Evolutionary conservation across 2,888 invertebrate species (phyloP).

Genomic region (Noctua pronuba): DNA sequence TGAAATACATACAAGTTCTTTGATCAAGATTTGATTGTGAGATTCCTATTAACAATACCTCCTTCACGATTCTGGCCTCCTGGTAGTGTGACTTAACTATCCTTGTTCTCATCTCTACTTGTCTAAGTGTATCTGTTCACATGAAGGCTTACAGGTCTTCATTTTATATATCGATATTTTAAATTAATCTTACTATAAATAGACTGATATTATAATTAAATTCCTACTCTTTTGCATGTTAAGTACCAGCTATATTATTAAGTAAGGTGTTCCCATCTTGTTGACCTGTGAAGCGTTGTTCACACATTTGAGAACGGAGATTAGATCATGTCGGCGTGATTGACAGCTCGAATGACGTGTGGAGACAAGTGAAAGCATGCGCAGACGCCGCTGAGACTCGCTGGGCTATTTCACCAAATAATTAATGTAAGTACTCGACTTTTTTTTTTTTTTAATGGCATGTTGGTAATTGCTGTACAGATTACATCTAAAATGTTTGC

Average conservation of each 20-base stretch:
- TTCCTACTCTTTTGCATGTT: neutral
- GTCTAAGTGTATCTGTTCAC: too few relatives aligned
- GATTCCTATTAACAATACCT: too few relatives aligned
- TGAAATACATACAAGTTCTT: too few relatives aligned
- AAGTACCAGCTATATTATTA: slow-evolving; percentile 1
- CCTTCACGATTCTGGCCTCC: too few relatives aligned
- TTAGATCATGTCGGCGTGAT: slow-evolving; percentile 54
- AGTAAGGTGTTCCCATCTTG: slow-evolving; percentile 9
- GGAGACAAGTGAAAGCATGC: slow-evolving; percentile 68
- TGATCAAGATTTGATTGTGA: too few relatives aligned
- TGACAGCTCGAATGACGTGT: slow-evolving; percentile 61
- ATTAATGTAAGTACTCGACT: slow-evolving; percentile 26
- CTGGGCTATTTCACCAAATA: slow-evolving; percentile 39
- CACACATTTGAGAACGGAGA: slow-evolving; percentile 46
- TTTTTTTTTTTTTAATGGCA: slow-evolving; percentile 16
- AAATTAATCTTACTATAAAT: too few relatives aligned
- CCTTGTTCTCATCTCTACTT: too few relatives aligned
- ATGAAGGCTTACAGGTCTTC: neutral
- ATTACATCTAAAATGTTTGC: neutral
- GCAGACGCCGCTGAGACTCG: slow-evolving; percentile 19
- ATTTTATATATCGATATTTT: neutral
- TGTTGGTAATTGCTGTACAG: slow-evolving; percentile 4
- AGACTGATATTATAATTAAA: neutral
- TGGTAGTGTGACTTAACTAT: too few relatives aligned
- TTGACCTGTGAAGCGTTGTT: slow-evolving; percentile 31